Percentiles rank a stretch among this genome's conserved stretches.
Evolutionary conservation across 2,113 vertebrate genomes (phyloP).

Genomic region (Protobothrops mucrosquamatus): DNA sequence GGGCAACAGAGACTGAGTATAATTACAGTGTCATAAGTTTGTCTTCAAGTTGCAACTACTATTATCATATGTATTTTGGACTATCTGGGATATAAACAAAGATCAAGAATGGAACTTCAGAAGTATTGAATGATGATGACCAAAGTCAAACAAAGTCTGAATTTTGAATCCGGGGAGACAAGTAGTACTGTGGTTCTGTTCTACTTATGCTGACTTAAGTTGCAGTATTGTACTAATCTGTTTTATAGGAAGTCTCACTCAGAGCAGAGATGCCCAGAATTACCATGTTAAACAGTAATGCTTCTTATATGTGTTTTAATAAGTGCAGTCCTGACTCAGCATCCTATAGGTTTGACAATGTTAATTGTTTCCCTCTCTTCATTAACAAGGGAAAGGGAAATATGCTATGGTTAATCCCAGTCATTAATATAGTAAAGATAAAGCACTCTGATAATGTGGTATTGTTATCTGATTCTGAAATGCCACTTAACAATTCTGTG

Average conservation of each 20-base stretch:
- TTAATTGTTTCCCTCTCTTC: not conserved
- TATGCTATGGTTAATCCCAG: not conserved
- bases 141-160: not conserved
- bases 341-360: not conserved
- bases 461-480: not conserved
- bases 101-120: not conserved
- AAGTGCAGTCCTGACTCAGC: not conserved
- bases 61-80: not conserved
- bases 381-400: not conserved
- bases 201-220: not conserved
- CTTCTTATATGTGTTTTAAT: not conserved
- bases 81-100: not conserved
- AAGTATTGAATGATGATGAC: not conserved
- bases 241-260: not conserved
- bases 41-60: not conserved
- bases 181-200: not conserved
- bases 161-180: not conserved
- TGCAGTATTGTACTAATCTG: not conserved
- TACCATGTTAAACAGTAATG: not conserved
- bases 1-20: not conserved
- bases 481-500: constrained; percentile 52
- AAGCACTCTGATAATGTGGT: not conserved
- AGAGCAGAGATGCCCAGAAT: not conserved
- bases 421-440: not conserved
- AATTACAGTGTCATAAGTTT: not conserved